Evolutionary conservation across 2,797 vertebrate genomes (phyloP).

Genomic region (Acrossocheilus wenchowensis): DNA sequence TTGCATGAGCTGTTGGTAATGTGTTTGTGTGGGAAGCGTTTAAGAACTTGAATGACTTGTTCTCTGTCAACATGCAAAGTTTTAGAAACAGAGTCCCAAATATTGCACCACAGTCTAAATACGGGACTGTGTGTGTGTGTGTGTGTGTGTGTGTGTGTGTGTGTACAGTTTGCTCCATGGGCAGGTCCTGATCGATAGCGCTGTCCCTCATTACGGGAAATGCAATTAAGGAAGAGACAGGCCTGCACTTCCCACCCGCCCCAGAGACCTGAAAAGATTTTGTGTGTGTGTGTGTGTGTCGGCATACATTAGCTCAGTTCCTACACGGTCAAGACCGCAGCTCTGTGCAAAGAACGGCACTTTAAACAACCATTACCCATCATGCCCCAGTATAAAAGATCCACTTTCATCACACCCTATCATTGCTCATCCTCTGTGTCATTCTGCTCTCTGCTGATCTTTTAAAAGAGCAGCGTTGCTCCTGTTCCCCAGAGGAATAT

Average conservation of each 20-base stretch:
- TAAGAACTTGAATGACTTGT: conserved; percentile 31
- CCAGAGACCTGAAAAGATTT: conserved; percentile 27
- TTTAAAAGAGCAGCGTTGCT: neutral
- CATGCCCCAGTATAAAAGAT: conserved; percentile 29
- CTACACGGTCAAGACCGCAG: neutral
- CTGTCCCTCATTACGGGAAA: conserved; percentile 42
- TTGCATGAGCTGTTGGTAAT: conserved; percentile 1
- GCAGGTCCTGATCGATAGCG: conserved; percentile 34
- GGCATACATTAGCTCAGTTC: conserved; percentile 27
- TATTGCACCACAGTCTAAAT: conserved; percentile 31
- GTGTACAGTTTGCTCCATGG: neutral
- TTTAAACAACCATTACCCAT: conserved; percentile 24
- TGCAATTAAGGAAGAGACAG: conserved; percentile 46
- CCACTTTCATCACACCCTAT: conserved; percentile 12
- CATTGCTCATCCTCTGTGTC: conserved; percentile 23
- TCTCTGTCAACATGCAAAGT: conserved; percentile 9
- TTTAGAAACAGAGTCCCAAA: conserved; percentile 8
- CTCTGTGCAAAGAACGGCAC: conserved; percentile 11
- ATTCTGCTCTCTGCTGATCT: conserved; percentile 5
- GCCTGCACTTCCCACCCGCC: conserved; percentile 42
- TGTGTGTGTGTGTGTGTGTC: neutral
- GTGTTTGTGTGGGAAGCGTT: conserved; percentile 27
- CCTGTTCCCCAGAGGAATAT: neutral
- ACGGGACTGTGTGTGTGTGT: neutral
- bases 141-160: conserved; percentile 11